A percentile compares a stretch with the other conserved stretches of the same genome.
Evolutionary conservation across 1,140 invertebrate genomes (phyloP).

Genomic region (Drosophila nikananu): DNA sequence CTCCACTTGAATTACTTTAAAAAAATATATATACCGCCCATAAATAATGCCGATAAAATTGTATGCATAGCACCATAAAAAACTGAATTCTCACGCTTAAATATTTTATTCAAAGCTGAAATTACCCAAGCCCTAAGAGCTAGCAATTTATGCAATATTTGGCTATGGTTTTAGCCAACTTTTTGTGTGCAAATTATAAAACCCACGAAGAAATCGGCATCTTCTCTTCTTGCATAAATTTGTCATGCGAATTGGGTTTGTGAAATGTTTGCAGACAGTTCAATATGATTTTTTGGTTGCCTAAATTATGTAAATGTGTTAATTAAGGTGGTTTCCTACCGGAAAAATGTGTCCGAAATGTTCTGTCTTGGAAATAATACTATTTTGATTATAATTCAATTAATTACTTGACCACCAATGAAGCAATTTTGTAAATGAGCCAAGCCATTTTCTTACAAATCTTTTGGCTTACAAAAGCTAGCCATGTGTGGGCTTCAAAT

Average conservation of each 20-base stretch:
- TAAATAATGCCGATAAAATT: slow-evolving; percentile 34
- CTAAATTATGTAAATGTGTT: slow-evolving; percentile 18
- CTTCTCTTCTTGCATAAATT: slow-evolving; percentile 55
- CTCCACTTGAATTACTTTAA: slow-evolving; percentile 11
- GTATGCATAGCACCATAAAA: slow-evolving; percentile 34
- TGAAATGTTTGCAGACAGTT: slow-evolving; percentile 65
- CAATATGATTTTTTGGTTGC: slow-evolving; percentile 17
- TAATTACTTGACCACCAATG: slow-evolving; percentile 25
- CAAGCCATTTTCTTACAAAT: slow-evolving; percentile 25
- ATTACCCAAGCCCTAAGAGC: slow-evolving; percentile 60
- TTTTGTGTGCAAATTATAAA: slow-evolving; percentile 58
- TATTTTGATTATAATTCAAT: neutral
- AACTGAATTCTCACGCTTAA: slow-evolving; percentile 66
- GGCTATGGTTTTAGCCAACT: slow-evolving; percentile 51
- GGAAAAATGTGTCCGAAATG: no score
- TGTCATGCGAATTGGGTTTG: slow-evolving; percentile 71
- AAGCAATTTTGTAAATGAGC: slow-evolving; percentile 18
- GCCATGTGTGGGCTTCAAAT: slow-evolving; percentile 35
- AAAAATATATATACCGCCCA: slow-evolving; percentile 29
- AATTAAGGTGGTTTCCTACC: slow-evolving; percentile 1
- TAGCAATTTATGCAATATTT: slow-evolving; percentile 43
- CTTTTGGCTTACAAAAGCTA: slow-evolving; percentile 22
- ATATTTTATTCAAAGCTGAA: slow-evolving; percentile 72
- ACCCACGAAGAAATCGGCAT: slow-evolving; percentile 28
- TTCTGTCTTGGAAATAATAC: neutral